Evolutionary conservation across 2,888 invertebrate genomes (phyloP).

Genomic region (Trichogramma evanescens): DNA sequence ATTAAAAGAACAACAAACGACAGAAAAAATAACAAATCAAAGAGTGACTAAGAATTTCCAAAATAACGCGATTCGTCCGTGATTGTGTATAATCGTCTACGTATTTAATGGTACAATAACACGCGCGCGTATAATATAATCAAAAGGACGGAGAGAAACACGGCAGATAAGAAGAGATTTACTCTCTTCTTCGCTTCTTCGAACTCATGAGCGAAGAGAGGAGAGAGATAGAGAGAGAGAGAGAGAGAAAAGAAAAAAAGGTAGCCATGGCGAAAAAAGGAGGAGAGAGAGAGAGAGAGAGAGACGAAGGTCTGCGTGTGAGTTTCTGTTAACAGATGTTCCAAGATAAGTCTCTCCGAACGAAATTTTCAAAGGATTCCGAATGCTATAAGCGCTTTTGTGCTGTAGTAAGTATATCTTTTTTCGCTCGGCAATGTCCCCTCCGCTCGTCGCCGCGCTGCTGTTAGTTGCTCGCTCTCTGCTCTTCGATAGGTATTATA

Average conservation of each 20-base stretch:
- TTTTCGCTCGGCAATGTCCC: no score
- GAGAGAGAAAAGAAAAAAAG: constrained; percentile 5
- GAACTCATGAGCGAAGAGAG: not conserved
- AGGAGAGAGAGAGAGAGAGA: constrained; percentile 4
- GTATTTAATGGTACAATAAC: not conserved
- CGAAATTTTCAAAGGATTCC: constrained; percentile 36
- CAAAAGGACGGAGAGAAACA: not conserved
- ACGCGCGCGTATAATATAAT: not conserved
- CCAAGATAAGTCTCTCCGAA: constrained; percentile 37
- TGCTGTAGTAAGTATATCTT: no score
- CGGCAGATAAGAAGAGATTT: not conserved
- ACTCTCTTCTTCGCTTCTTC: not conserved
- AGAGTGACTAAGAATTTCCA: no score
- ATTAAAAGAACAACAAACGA: no score
- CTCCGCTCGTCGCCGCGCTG: no score
- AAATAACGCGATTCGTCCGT: no score
- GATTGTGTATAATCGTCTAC: no score
- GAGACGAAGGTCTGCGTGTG: not conserved
- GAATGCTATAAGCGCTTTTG: not conserved
- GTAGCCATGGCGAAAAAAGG: constrained; percentile 5
- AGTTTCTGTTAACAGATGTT: constrained; percentile 45
- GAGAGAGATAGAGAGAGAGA: constrained; percentile 9
- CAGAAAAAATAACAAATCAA: no score
- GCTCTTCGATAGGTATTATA: not conserved
- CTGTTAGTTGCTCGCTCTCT: not conserved